Evolutionary conservation across 2,113 vertebrate species (phyloP).

Genomic region (Pycnonotus jocosus): DNA sequence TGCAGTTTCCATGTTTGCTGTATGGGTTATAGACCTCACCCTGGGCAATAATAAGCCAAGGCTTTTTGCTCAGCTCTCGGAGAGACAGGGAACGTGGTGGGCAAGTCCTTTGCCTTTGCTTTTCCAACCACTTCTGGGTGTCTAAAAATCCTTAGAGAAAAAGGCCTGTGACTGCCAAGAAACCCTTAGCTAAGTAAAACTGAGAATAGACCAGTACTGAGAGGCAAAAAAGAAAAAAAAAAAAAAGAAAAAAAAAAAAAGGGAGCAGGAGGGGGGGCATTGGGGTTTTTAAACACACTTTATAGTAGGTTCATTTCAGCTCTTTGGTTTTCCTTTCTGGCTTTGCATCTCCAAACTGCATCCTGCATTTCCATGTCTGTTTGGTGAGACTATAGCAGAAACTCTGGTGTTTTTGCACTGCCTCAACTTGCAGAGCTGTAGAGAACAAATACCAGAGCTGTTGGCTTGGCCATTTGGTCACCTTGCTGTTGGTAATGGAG

Average conservation of each 20-base stretch:
- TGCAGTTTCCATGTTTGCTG: not conserved
- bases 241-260: not conserved
- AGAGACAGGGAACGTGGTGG: not conserved
- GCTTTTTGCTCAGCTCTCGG: not conserved
- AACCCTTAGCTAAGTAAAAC: not conserved
- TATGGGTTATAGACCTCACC: not conserved
- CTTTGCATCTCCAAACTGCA: not conserved
- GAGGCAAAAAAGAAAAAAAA: not conserved
- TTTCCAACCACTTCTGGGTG: not conserved
- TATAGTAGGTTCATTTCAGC: not conserved
- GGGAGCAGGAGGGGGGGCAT: not conserved
- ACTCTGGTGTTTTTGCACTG: not conserved
- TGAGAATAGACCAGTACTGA: not conserved
- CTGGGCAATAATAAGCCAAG: not conserved
- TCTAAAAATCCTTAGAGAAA: not conserved
- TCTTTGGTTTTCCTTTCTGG: not conserved
- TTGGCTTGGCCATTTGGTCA: slow-evolving; percentile 25
- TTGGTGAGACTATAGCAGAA: not conserved
- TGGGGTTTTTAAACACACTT: not conserved
- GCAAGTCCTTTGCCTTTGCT: not conserved
- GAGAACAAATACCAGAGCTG: not conserved
- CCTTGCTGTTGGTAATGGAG: not conserved
- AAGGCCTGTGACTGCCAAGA: not conserved
- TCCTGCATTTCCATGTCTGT: not conserved
- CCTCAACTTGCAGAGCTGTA: not conserved